phyloP scores from a whole-genome alignment of 2,113 vertebrate genomes.

The Actenoides hombroni region DNA sequence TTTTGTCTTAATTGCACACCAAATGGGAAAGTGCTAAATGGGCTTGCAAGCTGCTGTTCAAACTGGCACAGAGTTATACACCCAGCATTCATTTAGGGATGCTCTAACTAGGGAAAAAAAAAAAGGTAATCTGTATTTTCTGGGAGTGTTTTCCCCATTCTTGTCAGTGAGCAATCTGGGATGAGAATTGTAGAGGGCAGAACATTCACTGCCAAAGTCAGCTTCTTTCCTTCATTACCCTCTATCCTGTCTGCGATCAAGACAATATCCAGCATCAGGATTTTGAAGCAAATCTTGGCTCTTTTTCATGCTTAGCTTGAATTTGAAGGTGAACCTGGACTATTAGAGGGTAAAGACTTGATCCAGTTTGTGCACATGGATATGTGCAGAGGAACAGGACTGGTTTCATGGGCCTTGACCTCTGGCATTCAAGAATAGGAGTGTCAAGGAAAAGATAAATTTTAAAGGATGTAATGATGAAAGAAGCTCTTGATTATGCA shows the following conservation, averaged over 20 bases:
- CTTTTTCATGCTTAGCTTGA: not conserved
- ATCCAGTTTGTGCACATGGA: not conserved
- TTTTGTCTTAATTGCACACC: not conserved
- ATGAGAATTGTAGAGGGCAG: not conserved
- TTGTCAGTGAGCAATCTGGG: not conserved
- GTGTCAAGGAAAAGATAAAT: not conserved
- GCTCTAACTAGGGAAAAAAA: not conserved
- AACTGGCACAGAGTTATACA: not conserved
- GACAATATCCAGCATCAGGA: not conserved
- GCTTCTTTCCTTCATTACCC: not conserved
- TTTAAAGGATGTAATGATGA: constrained; percentile 27
- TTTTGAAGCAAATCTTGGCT: not conserved
- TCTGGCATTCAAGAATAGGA: not conserved
- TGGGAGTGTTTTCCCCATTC: not conserved
- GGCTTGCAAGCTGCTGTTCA: not conserved
- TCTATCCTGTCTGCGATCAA: not conserved
- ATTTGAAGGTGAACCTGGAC: not conserved
- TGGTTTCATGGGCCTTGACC: constrained; percentile 6
- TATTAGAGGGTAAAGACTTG: not conserved
- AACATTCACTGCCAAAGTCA: not conserved
- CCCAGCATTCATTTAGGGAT: not conserved
- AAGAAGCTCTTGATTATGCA: not conserved
- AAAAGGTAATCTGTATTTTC: not conserved
- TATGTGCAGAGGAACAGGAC: not conserved
- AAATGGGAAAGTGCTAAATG: not conserved